Evolutionary conservation across 2,888 invertebrate genomes (phyloP).

Genomic region (Synanthedon vespiformis): DNA sequence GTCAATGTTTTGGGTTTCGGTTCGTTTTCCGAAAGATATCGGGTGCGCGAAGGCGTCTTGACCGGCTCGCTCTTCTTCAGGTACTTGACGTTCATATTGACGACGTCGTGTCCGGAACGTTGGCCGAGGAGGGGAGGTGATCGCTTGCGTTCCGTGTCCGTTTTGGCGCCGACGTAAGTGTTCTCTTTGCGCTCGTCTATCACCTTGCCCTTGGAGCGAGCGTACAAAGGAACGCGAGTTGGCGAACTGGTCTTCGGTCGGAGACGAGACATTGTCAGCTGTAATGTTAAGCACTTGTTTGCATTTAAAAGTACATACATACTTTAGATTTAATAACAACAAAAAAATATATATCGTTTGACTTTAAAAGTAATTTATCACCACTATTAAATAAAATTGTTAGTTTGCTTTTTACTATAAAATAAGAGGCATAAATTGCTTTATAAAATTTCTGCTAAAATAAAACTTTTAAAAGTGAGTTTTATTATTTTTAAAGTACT

Average conservation of each 20-base stretch:
- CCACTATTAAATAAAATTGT: not conserved
- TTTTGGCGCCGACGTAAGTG: constrained; percentile 48
- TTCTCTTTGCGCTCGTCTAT: constrained; percentile 61
- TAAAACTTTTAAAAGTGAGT: too few relatives aligned
- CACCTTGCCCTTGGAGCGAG: constrained; percentile 47
- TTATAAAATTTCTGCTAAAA: not conserved
- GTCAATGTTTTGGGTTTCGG: constrained; percentile 49
- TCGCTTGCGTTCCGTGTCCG: constrained; percentile 34
- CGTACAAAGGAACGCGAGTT: constrained; percentile 41
- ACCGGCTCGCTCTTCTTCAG: constrained; percentile 43
- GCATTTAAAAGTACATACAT: not conserved
- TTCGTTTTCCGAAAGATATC: constrained; percentile 43
- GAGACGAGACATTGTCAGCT: constrained; percentile 55
- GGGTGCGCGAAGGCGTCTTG: constrained; percentile 35
- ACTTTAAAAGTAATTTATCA: too few relatives aligned
- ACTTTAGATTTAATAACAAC: constrained; percentile 3
- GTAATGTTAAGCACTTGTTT: constrained; percentile 13
- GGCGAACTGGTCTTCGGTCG: constrained; percentile 52
- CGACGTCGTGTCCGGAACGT: constrained; percentile 42
- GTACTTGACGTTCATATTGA: constrained; percentile 35
- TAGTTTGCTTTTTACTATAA: not conserved
- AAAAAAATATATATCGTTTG: not conserved
- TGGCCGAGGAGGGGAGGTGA: constrained; percentile 26
- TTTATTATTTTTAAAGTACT: too few relatives aligned
- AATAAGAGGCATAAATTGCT: too few relatives aligned